Evolutionary conservation across 2,797 vertebrate species (phyloP).

Genomic region (Avahi laniger): DNA sequence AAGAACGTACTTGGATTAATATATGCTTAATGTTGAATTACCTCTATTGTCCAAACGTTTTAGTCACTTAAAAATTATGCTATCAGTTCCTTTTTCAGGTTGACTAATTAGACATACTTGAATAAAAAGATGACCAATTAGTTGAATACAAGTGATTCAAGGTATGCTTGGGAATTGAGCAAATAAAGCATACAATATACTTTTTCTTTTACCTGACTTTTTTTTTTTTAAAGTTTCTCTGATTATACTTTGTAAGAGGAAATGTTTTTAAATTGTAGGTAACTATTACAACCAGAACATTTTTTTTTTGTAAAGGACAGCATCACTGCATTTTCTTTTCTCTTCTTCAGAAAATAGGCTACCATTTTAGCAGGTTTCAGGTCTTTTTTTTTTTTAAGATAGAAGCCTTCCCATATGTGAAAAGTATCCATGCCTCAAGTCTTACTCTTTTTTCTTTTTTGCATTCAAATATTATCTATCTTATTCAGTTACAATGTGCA

Average conservation of each 20-base stretch:
- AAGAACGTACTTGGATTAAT: conserved; percentile 80
- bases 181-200: rapidly evolving
- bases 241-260: background rate
- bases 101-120: conserved; percentile 73
- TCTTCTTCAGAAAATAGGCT: background rate
- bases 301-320: background rate
- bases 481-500: background rate
- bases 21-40: conserved; percentile 82
- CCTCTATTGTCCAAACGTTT: conserved; percentile 80
- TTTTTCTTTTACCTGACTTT: background rate
- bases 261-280: background rate
- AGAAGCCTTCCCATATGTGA: background rate
- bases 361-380: background rate
- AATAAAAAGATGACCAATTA: conserved; percentile 67
- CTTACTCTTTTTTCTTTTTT: background rate
- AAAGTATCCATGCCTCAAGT: background rate
- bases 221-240: background rate
- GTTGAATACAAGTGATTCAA: conserved; percentile 54
- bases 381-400: background rate
- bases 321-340: background rate
- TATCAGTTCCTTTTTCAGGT: conserved; percentile 74
- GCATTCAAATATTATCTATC: background rate
- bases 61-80: conserved; percentile 78
- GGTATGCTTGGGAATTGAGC: conserved; percentile 42
- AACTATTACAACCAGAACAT: background rate